A percentile compares a stretch with the other conserved stretches of the same genome.
Conservation (phyloP, 92 coral and sea anemone species). For the Epizoanthus ramosus region DNA sequence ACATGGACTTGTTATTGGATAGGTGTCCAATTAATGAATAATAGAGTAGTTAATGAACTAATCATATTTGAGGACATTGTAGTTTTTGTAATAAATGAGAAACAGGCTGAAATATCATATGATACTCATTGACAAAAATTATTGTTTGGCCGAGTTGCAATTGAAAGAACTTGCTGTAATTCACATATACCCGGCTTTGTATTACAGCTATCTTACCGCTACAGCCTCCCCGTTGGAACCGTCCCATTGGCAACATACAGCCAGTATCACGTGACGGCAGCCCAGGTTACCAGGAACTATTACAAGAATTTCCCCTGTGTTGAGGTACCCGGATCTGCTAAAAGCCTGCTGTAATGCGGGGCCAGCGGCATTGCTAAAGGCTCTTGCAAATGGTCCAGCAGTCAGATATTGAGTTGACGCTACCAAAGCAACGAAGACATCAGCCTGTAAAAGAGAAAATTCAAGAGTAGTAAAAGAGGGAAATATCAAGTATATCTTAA, state of each 20-base stretch:
- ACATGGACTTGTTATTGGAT: too few species aligned
- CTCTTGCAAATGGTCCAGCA: constrained; percentile 48
- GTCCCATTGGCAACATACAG: constrained; percentile 65
- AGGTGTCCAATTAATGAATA: too few species aligned
- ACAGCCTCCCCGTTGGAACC: constrained; percentile 32
- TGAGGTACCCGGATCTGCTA: constrained; percentile 16
- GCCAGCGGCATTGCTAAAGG: constrained; percentile 52
- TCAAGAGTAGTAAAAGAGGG: background rate
- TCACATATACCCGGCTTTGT: background rate
- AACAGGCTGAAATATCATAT: too few species aligned
- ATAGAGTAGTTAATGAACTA: too few species aligned
- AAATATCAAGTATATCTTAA: background rate
- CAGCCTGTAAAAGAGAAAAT: constrained; percentile 38
- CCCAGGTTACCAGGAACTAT: constrained; percentile 45
- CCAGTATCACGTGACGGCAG: constrained; percentile 60
- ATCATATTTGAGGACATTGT: too few species aligned
- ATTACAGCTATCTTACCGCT: constrained; percentile 38
- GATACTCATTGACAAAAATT: too few species aligned
- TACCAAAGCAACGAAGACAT: constrained; percentile 43
- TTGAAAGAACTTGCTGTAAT: too few species aligned
- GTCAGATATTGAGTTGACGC: constrained; percentile 34
- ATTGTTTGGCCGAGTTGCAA: too few species aligned
- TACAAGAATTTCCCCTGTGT: constrained; percentile 50
- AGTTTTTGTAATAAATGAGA: too few species aligned
- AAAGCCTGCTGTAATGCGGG: constrained; percentile 25